Evolutionary conservation across 2,113 vertebrate species (phyloP), one percentile per base, ranked within the genome.

Genomic region (Ciconia stormi): DNA sequence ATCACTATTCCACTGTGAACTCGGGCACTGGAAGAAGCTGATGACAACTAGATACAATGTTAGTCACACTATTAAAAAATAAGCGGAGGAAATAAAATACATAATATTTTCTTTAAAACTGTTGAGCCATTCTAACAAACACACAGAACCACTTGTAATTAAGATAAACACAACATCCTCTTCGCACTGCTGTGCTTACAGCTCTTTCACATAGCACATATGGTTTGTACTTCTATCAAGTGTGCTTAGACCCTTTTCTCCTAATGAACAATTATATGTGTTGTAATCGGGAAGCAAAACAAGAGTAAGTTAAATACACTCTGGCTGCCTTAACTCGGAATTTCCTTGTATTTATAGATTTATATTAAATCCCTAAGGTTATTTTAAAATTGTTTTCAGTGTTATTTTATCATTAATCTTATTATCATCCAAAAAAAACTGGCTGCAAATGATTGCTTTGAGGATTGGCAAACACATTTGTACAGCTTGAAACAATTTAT

Each of bases 401-500:
- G 93, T 96, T 91, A 92, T 94, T 96, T 96, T 95, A 86, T 90
- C 93, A 96, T 93, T 96, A 93, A 93, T 96, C 77, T 90, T 93
- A 91, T 92, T 91, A 96, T 79, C 91, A 90, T 97, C 91, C 89
- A 93, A 88, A 96, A 95, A 95, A 95, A 93, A 27, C 78, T 94
- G 87, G 49, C 89, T 91, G 86, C 59, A 97, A 92, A 90, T 77
- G 70, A 90, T 82, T 92, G 87, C 96, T 95, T 70, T 90, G 83
- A 96, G 96, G 79, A 96, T 85, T 96, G 91, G 94, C 89, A 95
- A 91, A 79, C 89, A 82, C 80, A 83, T 95, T 95, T 83, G 58
- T 95, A 91, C 96, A 97, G 91, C 89, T 94, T 97, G 91, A 97
- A 96, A 94, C 86, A 18, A 91, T 98, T 96, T 89, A 90, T 66